A percentile compares a stretch with the other conserved stretches of the same genome.
Conservation (phyloP, 2,888 invertebrate species). For the Chloroclystis v-ata region DNA sequence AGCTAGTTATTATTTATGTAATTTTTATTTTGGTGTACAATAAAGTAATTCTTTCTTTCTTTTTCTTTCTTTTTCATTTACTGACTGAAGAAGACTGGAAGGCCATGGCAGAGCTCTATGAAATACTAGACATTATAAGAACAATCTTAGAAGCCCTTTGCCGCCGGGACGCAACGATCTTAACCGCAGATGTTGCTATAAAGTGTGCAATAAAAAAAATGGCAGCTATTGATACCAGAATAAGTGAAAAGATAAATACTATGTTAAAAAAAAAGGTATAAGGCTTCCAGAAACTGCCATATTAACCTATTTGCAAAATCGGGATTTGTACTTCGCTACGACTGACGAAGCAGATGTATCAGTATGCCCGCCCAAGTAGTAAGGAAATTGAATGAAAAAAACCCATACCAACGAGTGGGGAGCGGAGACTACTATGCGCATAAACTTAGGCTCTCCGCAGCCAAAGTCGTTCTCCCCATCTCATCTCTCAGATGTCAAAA, state of each 20-base stretch:
- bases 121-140: background rate
- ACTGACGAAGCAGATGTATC: background rate
- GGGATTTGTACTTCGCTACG: background rate
- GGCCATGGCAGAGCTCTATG: background rate
- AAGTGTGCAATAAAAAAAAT: background rate
- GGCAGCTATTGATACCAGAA: background rate
- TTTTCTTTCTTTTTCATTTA: too few relatives aligned
- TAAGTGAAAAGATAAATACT: background rate
- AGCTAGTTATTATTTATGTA: too few relatives aligned
- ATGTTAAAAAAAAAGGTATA: background rate
- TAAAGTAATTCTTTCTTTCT: too few relatives aligned
- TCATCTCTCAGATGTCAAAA: too few relatives aligned
- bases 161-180: background rate
- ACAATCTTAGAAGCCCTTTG: background rate
- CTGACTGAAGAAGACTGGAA: conserved; percentile 7
- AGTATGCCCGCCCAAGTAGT: background rate
- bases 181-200: background rate
- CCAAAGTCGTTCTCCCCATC: too few relatives aligned
- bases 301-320: background rate
- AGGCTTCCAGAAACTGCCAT: background rate
- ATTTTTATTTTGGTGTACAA: too few relatives aligned
- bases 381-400: too few relatives aligned
- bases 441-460: too few relatives aligned
- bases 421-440: too few relatives aligned
- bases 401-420: too few relatives aligned